Percentiles rank a stretch among this genome's conserved stretches.
Conservation (phyloP, 2,113 vertebrate genomes). For the Hemicordylus capensis region DNA sequence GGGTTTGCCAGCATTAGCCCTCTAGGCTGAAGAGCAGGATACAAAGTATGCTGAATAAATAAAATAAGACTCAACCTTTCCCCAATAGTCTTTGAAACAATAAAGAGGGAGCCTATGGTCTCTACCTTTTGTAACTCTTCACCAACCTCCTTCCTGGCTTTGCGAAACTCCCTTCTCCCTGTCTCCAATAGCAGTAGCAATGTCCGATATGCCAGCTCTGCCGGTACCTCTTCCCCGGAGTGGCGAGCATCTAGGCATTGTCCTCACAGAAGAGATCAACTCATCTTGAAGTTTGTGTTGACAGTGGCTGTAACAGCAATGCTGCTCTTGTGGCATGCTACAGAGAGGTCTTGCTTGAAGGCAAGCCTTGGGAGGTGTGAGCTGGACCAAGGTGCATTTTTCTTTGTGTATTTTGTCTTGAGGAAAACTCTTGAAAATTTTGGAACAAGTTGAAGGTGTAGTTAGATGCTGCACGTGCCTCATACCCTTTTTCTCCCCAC, state of each 20-base stretch:
- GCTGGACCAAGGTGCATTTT: neutral
- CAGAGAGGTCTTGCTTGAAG: neutral
- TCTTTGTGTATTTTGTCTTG: neutral
- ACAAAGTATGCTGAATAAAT: no score
- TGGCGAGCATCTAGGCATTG: no score
- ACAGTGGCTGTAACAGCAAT: neutral
- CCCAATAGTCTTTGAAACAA: neutral
- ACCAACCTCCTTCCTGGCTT: neutral
- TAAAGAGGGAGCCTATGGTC: neutral
- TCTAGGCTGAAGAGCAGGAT: no score
- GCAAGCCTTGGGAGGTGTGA: neutral
- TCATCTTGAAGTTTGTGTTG: neutral
- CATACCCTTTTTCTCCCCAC: neutral
- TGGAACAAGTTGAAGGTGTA: neutral
- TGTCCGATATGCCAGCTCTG: neutral
- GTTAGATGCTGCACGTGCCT: neutral
- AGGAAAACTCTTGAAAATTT: neutral
- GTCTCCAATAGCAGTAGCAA: neutral
- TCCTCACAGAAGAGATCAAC: neutral
- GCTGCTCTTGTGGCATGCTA: neutral
- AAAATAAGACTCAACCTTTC: no score
- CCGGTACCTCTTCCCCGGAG: neutral
- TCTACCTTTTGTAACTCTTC: neutral
- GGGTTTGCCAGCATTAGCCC: no score
- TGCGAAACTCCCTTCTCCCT: neutral